These are phyloP conservation scores for Prionace glauca DNA, from an alignment of 2,797 vertebrate genomes.

Conservation along the genomic window DNA sequence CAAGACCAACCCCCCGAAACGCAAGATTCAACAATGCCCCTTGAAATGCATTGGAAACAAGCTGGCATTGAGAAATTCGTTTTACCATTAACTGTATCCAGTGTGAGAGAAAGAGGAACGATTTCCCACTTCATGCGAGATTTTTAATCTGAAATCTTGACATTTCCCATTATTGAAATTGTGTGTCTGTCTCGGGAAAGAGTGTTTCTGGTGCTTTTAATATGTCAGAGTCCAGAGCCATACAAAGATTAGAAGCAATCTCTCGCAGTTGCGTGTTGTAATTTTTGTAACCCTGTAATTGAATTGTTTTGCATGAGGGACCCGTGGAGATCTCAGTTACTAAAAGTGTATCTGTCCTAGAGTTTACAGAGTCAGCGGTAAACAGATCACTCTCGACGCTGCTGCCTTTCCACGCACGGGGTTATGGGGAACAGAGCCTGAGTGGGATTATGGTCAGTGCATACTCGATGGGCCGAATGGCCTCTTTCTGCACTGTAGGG, in stretches of 20 bases:
- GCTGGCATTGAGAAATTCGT: neutral
- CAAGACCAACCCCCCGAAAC: neutral
- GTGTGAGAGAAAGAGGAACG: neutral
- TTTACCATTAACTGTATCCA: neutral
- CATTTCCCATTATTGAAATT: conserved; percentile 20
- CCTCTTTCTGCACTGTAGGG: too few relatives aligned
- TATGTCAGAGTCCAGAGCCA: conserved; percentile 24
- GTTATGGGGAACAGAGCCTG: too few relatives aligned
- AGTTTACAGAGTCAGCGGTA: neutral
- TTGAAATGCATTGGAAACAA: neutral
- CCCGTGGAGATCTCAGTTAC: neutral
- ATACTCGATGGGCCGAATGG: too few relatives aligned
- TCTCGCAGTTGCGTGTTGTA: conserved; percentile 23
- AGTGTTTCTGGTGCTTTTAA: neutral
- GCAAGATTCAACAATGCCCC: neutral
- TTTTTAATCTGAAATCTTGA: conserved; percentile 19
- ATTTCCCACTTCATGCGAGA: neutral
- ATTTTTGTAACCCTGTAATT: neutral
- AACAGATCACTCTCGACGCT: neutral
- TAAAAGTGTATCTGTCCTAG: neutral
- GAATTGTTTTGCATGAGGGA: neutral
- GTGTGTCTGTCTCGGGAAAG: neutral
- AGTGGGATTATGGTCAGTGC: too few relatives aligned
- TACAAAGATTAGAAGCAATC: conserved; percentile 21
- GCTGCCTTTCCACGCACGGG: neutral